Evolutionary conservation across 1,140 invertebrate species (phyloP), one percentile per base, ranked within the genome.

Genomic region (Brachionus rotundiformis): DNA sequence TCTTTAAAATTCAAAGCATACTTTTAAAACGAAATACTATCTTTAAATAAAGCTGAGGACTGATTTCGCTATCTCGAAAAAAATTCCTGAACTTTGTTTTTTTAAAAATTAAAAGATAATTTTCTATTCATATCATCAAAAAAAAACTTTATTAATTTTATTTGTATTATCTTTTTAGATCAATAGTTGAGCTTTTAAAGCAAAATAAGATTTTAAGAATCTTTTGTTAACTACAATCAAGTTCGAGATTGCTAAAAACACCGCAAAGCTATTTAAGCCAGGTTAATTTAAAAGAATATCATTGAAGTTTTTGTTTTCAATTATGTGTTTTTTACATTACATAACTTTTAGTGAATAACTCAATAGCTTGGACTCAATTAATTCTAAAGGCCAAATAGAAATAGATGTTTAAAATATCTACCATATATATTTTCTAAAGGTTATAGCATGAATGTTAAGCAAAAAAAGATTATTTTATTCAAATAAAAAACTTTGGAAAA

Each of bases 111-210:
- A 25, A 54, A 54, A 54, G 47, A 54, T 54, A 54, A 54, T 19
- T 54, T 54, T 19, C 47, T 19, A 23, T 54, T 41, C 11, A 41
- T 41, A 2, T 41, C 39, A 41, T 41, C 39, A 54, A 47, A 54
- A 54, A n/a, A 7, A 19, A 19, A 19, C 23, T 54, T 19, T 19
- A 54, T 25, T 54, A 23, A 54, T 54, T n/a, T 49, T n/a, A 49
- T 8, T 54, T 54, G 2, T 54, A 54, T 54, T 54, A 54, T 54
- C 47, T 54, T 54, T 54, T 54, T 54, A 54, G 47, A 54, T 54
- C 47, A 54, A 54, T 54, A 23, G 47, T 54, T 23, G 7, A 54
- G 47, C 47, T 54, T 19, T 54, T 54, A 16, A 39, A 54, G 1
- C 16, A 19, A 54, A 54, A 54, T 19, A 25, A 54, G n/a, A 54